Evolutionary conservation across 2,797 vertebrate genomes (phyloP).

Genomic region (Macropus fuliginosus): DNA sequence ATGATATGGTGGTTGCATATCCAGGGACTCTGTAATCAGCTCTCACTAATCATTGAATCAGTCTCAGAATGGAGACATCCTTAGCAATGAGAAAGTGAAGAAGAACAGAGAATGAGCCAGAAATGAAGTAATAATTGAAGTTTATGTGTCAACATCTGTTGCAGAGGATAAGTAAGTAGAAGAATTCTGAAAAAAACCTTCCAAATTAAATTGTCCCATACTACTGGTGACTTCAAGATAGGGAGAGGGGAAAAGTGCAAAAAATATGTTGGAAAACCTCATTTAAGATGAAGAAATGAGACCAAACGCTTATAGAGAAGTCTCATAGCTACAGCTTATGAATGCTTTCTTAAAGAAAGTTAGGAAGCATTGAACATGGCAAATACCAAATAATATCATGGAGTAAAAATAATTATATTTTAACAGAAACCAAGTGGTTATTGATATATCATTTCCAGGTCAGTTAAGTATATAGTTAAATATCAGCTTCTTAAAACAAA

Average conservation of each 20-base stretch:
- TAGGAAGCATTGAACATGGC: not conserved
- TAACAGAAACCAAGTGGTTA: not conserved
- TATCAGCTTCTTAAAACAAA: not conserved
- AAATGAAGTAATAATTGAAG: not conserved
- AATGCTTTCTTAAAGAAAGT: not conserved
- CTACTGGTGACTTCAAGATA: not conserved
- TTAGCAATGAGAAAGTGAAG: not conserved
- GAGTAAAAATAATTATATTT: not conserved
- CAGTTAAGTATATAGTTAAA: not conserved
- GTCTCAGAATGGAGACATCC: not conserved
- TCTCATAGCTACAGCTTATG: not conserved
- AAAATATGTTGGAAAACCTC: not conserved
- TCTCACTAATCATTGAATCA: not conserved
- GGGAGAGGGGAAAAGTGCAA: not conserved
- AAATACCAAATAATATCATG: not conserved
- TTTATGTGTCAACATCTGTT: not conserved
- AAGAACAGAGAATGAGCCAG: not conserved
- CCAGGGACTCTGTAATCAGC: not conserved
- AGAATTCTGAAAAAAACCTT: not conserved
- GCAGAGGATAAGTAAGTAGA: not conserved
- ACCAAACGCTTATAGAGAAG: not conserved
- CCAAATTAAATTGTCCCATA: not conserved
- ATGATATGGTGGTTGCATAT: not conserved
- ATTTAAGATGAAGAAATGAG: not conserved
- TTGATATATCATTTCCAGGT: not conserved